Base-by-base conservation (phyloP, 1,140 invertebrate species). In the Aricia agestis region DNA sequence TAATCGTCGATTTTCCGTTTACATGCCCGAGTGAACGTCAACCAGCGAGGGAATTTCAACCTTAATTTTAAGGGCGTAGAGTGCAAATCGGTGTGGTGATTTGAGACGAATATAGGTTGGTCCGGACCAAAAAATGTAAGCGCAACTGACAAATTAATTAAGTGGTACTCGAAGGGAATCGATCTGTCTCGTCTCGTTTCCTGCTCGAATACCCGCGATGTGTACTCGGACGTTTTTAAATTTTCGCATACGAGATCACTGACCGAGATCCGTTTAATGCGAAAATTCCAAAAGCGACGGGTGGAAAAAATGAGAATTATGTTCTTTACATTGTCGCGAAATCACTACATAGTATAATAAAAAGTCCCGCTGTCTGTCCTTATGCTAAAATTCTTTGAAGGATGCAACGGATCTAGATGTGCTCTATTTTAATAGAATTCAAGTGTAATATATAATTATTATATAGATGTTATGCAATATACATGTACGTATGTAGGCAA, bases 131-230 rank as follows among this genome's bases (percentile, higher is more conserved):
- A 79, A 78, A 71, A 74, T 72, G 72, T 76, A 73, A 79, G 71
- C 65, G 71, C 73, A 77, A 75, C 77, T 79, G 77, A 79, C 77
- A 79, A 79, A 79, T 79, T 79, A 79, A 79, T 79, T 79, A 79
- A 77, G 70, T 76, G 73, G 67, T 72, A 73, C 73, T 77, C 42
- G 76, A 75, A 77, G 74, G 76, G 77, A 77, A 79, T 79, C 76
- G 77, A 77, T 79, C 69, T 77, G 77, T 68, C 75, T 32, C 58
- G 72, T 75, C 74, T 63, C 57, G 72, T 79, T 77, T 68, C 17
- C 74, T 77, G 77, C 77, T 79, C 77, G 77, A 79, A 77, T 79
- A 79, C 77, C 68, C 72, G 66, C 69, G 74, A 76, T 25, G 72
- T 68, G 66, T 32, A 41, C 41, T 58, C 67, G 69, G 63, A 66